Percentiles rank a stretch among this genome's conserved stretches.
These are phyloP conservation scores for Pitangus sulphuratus DNA, from an alignment of 2,797 vertebrate genomes.

Conservation along the genomic window DNA sequence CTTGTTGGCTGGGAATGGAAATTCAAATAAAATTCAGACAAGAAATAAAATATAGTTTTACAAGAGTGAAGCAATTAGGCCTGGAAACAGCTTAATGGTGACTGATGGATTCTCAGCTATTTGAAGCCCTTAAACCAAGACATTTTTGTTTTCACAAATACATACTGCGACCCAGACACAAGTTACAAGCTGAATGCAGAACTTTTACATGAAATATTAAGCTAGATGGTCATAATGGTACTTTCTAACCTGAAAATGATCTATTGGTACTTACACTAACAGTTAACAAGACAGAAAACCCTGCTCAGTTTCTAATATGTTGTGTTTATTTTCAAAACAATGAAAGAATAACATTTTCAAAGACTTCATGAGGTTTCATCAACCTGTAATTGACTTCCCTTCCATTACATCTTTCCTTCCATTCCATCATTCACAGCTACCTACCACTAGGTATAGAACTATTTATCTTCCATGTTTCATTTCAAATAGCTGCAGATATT, in stretches of 20 bases:
- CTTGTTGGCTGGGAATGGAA: background rate
- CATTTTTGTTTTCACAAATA: background rate
- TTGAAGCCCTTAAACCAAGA: background rate
- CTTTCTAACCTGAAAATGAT: background rate
- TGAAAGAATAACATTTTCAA: conserved; percentile 27
- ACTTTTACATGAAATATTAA: background rate
- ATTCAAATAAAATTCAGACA: background rate
- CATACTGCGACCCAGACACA: background rate
- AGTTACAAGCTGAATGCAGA: background rate
- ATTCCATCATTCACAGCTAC: background rate
- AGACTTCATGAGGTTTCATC: background rate
- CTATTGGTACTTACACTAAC: background rate
- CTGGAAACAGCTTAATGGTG: conserved; percentile 5
- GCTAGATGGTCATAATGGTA: background rate
- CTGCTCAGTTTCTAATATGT: background rate
- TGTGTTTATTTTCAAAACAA: conserved; percentile 47
- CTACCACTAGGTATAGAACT: background rate
- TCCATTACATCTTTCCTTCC: background rate
- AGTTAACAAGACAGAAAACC: background rate
- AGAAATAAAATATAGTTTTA: background rate
- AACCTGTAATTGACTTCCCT: background rate
- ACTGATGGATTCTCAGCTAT: background rate
- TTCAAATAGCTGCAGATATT: background rate
- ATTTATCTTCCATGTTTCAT: background rate
- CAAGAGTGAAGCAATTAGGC: background rate